phyloP scores from a whole-genome alignment of 2,113 vertebrate species.

The Vicugna pacos region DNA sequence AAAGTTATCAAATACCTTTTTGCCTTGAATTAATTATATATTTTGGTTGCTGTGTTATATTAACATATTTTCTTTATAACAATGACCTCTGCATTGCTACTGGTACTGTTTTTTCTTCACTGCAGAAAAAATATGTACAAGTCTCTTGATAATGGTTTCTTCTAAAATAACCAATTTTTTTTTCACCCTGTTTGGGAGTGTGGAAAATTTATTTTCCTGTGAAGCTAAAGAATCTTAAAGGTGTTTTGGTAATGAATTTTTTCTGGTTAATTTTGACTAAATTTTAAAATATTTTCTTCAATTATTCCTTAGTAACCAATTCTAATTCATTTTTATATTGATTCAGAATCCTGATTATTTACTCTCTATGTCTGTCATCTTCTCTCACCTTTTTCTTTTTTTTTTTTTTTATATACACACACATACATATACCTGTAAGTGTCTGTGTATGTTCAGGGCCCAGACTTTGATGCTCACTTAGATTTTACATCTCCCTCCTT shows the following conservation, averaged over 20 bases:
- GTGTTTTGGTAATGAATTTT: not conserved
- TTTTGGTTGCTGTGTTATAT: not conserved
- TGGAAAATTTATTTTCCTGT: constrained; percentile 35
- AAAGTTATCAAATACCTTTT: not conserved
- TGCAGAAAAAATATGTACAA: not conserved
- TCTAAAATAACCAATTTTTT: not conserved
- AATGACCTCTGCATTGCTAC: not conserved
- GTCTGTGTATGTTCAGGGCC: not conserved
- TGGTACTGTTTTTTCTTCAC: not conserved
- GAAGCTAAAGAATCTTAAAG: constrained; percentile 15
- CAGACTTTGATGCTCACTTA: not conserved
- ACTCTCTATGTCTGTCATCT: not conserved
- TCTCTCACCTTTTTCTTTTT: not conserved
- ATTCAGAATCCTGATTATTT: not conserved
- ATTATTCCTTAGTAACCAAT: constrained; percentile 21
- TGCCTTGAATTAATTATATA: not conserved
- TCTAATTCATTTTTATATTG: constrained; percentile 38
- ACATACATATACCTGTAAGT: not conserved
- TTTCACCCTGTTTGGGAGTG: not conserved
- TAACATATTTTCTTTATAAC: not conserved
- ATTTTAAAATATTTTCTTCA: constrained; percentile 31
- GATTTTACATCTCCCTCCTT: not conserved
- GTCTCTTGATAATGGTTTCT: not conserved
- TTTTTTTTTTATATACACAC: not conserved
- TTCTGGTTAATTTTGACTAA: not conserved